A percentile compares a stretch with the other conserved stretches of the same genome.
phyloP scores from a whole-genome alignment of 1,140 invertebrate genomes.

The Oryzaephilus surinamensis region DNA sequence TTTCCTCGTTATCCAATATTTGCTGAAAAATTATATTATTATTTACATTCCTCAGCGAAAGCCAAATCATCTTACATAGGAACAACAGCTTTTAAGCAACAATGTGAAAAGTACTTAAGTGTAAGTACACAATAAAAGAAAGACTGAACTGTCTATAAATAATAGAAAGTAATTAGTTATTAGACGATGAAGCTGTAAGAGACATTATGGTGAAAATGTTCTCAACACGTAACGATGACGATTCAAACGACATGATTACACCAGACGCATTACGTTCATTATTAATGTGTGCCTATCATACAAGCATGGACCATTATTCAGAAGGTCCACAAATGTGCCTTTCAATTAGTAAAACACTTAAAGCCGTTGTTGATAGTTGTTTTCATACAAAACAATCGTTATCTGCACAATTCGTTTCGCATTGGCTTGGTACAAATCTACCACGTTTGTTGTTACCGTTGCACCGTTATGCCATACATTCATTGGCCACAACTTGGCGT shows the following conservation, averaged over 20 bases:
- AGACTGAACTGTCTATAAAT: conserved; percentile 7
- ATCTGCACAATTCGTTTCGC: conserved; percentile 60
- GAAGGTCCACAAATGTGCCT: conserved; percentile 48
- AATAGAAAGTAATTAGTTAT: conserved; percentile 20
- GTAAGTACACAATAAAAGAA: conserved; percentile 14
- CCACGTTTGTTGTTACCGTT: conserved; percentile 61
- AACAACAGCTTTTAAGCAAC: conserved; percentile 50
- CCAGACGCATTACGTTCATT: conserved; percentile 49
- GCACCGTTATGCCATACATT: conserved; percentile 64
- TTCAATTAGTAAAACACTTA: conserved; percentile 52
- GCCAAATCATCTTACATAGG: conserved; percentile 50
- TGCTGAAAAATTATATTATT: conserved; percentile 52
- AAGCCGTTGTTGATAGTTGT: conserved; percentile 60
- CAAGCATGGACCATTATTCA: conserved; percentile 64
- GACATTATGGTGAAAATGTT: conserved; percentile 39
- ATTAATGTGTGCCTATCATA: conserved; percentile 58
- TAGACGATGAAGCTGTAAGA: conserved; percentile 30
- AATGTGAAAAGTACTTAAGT: conserved; percentile 58
- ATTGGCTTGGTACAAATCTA: conserved; percentile 69
- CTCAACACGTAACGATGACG: conserved; percentile 22
- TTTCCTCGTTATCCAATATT: conserved; percentile 68
- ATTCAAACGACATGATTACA: conserved; percentile 41
- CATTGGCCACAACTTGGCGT: conserved; percentile 64
- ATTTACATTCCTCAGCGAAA: conserved; percentile 48
- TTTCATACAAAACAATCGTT: conserved; percentile 68